Conservation (phyloP, 2,113 vertebrate species). For the Falcunculus frontatus region DNA sequence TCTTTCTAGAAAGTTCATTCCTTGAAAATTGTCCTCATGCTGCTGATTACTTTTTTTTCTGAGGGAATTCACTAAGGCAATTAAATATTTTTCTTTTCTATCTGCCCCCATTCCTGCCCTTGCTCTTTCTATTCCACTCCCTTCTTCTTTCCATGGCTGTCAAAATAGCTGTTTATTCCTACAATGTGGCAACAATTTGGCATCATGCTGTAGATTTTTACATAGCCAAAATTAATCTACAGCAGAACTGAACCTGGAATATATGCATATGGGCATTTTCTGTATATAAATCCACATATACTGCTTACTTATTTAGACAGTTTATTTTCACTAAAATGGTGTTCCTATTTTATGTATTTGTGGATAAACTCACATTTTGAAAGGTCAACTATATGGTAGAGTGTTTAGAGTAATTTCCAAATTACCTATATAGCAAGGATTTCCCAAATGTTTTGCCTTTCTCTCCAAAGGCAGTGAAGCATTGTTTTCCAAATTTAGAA, state of each 20-base stretch:
- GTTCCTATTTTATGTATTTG: not conserved
- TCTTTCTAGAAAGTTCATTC: not conserved
- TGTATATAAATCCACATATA: not conserved
- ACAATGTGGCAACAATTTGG: not conserved
- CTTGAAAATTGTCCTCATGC: not conserved
- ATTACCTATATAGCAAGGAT: not conserved
- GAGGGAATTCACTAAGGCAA: not conserved
- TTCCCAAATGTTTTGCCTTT: not conserved
- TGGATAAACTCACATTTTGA: not conserved
- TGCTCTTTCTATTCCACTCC: accelerated
- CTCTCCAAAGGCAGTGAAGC: not conserved
- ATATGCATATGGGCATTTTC: not conserved
- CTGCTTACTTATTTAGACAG: not conserved
- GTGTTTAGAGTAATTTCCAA: not conserved
- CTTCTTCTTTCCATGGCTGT: not conserved
- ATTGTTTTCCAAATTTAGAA: not conserved
- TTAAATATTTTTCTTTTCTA: not conserved
- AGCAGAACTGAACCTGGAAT: not conserved
- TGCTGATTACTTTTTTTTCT: not conserved
- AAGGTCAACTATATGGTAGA: not conserved
- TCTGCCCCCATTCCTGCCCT: not conserved
- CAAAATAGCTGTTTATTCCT: not conserved
- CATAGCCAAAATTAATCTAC: not conserved
- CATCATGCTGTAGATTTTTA: not conserved
- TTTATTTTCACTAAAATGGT: not conserved